Conservation (phyloP, 1,140 invertebrate genomes). For the Anthonomus grandis region DNA sequence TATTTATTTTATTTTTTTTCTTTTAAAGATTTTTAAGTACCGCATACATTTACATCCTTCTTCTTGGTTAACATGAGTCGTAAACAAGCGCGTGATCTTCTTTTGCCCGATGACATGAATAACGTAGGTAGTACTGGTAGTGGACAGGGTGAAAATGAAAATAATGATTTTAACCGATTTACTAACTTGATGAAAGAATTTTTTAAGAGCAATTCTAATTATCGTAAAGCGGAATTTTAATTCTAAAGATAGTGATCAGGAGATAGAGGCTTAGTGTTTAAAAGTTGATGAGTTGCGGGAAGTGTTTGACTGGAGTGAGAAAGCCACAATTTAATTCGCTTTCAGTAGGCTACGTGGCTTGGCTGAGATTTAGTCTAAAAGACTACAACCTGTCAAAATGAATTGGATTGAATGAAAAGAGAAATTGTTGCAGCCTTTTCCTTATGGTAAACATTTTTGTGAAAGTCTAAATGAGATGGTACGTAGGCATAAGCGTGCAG, state of each 20-base stretch:
- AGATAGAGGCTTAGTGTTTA: conserved; percentile 22
- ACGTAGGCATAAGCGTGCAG: background rate
- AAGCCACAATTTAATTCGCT: conserved; percentile 29
- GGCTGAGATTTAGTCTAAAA: conserved; percentile 40
- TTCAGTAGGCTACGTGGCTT: conserved; percentile 35
- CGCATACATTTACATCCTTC: no score
- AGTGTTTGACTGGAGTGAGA: conserved; percentile 28
- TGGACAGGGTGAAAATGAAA: no score
- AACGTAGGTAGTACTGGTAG: no score
- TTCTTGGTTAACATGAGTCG: no score
- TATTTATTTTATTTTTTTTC: no score
- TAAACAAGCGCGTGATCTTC: no score
- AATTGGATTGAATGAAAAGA: conserved; percentile 42
- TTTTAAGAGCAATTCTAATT: no score
- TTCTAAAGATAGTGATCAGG: background rate
- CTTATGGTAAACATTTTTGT: conserved; percentile 29
- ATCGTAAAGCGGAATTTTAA: background rate
- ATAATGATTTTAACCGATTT: no score
- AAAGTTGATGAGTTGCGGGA: conserved; percentile 38
- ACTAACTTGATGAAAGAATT: no score
- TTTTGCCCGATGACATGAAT: no score
- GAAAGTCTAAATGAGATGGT: conserved; percentile 35
- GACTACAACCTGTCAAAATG: conserved; percentile 30
- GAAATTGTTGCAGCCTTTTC: conserved; percentile 39
- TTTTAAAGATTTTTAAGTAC: no score